phyloP scores from a whole-genome alignment of 2,797 vertebrate genomes.

The Acanthornis magna region DNA sequence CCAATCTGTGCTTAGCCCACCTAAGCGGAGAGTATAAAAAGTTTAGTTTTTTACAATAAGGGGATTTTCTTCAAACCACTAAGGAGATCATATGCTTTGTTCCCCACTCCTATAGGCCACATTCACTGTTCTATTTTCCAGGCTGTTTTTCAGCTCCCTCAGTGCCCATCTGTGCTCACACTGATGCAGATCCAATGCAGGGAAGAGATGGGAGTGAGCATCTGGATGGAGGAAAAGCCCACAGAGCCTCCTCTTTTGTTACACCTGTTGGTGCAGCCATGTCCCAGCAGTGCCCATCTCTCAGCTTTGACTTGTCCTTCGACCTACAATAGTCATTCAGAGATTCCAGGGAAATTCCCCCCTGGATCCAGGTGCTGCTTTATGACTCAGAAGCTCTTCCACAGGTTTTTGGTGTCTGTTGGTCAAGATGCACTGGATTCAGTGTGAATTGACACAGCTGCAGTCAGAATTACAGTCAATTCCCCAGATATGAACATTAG shows the following conservation, averaged over 20 bases:
- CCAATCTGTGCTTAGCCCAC: no score
- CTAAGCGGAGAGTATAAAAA: no score
- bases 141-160: not conserved
- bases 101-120: no score
- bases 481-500: no score
- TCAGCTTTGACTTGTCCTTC: not conserved
- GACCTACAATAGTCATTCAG: not conserved
- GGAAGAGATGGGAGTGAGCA: accelerated
- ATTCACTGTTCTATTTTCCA: accelerated
- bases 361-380: not conserved
- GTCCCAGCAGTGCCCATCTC: not conserved
- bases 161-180: not conserved
- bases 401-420: not conserved
- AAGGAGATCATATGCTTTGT: no score
- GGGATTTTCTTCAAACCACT: no score
- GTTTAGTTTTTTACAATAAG: no score
- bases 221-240: not conserved
- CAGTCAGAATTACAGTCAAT: not conserved
- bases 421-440: not conserved
- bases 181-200: not conserved
- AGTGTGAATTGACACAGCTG: not conserved
- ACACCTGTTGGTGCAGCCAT: not conserved
- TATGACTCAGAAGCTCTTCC: not conserved
- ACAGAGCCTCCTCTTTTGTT: not conserved
- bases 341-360: not conserved